Conservation (phyloP, 2,797 vertebrate species). For the Hypotaenidia okinawae region DNA sequence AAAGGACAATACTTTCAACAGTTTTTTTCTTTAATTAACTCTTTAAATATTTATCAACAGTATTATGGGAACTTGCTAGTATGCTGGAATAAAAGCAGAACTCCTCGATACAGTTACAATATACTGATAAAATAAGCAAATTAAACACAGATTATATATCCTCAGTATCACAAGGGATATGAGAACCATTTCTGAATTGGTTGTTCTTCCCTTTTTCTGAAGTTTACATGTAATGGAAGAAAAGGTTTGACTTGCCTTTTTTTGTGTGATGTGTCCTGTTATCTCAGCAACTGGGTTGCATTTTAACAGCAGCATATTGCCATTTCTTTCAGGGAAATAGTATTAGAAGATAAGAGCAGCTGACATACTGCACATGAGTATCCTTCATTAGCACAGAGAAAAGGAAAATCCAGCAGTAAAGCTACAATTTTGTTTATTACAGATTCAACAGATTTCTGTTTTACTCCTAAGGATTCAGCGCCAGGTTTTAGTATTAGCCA, state of each 20-base stretch:
- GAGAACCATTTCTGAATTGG: not conserved
- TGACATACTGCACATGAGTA: not conserved
- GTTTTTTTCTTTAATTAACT: not conserved
- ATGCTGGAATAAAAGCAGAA: not conserved
- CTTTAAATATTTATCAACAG: not conserved
- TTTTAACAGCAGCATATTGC: not conserved
- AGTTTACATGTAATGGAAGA: not conserved
- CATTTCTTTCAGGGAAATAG: not conserved
- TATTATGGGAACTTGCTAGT: not conserved
- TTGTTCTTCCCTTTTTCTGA: not conserved
- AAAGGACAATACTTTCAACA: not conserved
- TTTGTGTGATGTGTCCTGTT: not conserved
- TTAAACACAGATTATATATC: not conserved
- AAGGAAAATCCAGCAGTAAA: not conserved
- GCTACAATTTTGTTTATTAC: not conserved
- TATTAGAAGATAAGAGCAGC: not conserved
- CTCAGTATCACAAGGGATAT: not conserved
- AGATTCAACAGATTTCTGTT: not conserved
- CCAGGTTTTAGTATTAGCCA: not conserved
- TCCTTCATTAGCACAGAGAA: not conserved
- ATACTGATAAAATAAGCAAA: not conserved
- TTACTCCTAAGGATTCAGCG: not conserved
- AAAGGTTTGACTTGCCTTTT: not conserved
- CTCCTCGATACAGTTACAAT: not conserved
- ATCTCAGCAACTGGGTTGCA: not conserved